Evolutionary conservation across 2,797 vertebrate genomes (phyloP).

Genomic region (Sparus aurata): DNA sequence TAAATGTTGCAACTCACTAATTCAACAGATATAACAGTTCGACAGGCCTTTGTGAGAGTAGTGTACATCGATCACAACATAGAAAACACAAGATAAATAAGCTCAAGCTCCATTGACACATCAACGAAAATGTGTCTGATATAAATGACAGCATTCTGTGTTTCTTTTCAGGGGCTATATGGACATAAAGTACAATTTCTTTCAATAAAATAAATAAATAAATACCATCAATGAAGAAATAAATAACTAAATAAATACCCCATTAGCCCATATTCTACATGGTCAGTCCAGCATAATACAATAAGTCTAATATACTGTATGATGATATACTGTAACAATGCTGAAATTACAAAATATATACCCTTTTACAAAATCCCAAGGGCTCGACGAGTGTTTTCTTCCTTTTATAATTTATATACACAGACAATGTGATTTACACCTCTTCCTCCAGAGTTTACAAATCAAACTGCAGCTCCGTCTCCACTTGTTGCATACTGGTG

Average conservation of each 20-base stretch:
- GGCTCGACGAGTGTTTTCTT: conserved; percentile 66
- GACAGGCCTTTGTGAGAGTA: conserved; percentile 79
- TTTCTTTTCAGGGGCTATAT: conserved; percentile 69
- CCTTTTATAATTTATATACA: conserved; percentile 73
- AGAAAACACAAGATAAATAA: conserved; percentile 83
- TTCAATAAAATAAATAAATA: conserved; percentile 70
- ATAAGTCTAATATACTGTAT: conserved; percentile 70
- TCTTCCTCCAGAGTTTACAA: conserved; percentile 50
- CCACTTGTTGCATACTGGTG: conserved; percentile 56
- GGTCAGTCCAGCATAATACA: conserved; percentile 76
- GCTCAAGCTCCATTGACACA: conserved; percentile 75
- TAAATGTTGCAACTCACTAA: conserved; percentile 66
- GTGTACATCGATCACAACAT: conserved; percentile 80
- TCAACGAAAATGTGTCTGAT: conserved; percentile 70
- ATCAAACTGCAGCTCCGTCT: conserved; percentile 54
- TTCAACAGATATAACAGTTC: conserved; percentile 72
- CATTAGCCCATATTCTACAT: conserved; percentile 61
- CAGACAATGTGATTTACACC: conserved; percentile 70
- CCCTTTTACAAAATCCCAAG: conserved; percentile 75
- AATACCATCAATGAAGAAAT: conserved; percentile 71
- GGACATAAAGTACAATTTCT: conserved; percentile 66
- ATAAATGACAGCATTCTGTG: conserved; percentile 69
- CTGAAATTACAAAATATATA: conserved; percentile 82
- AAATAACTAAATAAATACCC: conserved; percentile 73
- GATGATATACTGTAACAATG: conserved; percentile 72